These are phyloP conservation scores for Phyllostomus discolor DNA, from an alignment of 2,113 vertebrate species.

Conservation along the genomic window DNA sequence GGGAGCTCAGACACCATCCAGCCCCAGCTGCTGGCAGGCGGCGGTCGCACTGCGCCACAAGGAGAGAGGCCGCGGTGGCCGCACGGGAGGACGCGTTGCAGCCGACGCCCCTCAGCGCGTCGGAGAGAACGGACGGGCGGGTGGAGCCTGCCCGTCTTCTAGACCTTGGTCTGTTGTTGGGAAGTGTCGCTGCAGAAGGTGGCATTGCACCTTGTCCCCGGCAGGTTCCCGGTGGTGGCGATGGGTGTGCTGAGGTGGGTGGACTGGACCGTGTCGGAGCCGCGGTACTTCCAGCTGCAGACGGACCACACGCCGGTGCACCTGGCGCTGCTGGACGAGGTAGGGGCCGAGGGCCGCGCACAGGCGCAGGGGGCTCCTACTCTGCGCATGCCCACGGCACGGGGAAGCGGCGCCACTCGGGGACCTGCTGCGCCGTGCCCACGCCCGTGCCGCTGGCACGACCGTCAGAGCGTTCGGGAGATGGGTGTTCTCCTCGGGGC, in stretches of 20 bases:
- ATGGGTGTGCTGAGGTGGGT: slow-evolving; percentile 99
- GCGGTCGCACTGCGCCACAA: no score
- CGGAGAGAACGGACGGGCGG: accelerated
- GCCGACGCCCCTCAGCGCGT: no score
- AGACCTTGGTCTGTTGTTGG: no score
- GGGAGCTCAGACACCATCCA: neutral
- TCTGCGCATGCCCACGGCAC: accelerated
- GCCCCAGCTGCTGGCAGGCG: neutral
- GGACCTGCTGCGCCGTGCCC: neutral
- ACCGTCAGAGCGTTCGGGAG: neutral
- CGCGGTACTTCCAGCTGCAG: slow-evolving; percentile 97
- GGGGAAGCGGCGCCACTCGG: accelerated
- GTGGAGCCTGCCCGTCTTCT: neutral
- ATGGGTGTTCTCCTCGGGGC: neutral
- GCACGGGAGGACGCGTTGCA: no score
- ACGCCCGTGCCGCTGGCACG: accelerated
- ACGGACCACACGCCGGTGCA: slow-evolving; percentile 98
- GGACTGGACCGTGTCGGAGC: slow-evolving; percentile 99
- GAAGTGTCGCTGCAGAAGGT: neutral
- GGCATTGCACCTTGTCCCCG: neutral
- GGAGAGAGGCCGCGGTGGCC: no score
- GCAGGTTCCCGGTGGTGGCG: slow-evolving; percentile 96
- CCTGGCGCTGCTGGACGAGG: slow-evolving; percentile 95
- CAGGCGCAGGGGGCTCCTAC: no score
- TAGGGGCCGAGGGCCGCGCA: slow-evolving; percentile 29